Percentiles rank a stretch among this genome's conserved stretches.
These are phyloP conservation scores for Peromyscus californicus DNA, from an alignment of 2,113 vertebrate genomes.

Conservation along the genomic window DNA sequence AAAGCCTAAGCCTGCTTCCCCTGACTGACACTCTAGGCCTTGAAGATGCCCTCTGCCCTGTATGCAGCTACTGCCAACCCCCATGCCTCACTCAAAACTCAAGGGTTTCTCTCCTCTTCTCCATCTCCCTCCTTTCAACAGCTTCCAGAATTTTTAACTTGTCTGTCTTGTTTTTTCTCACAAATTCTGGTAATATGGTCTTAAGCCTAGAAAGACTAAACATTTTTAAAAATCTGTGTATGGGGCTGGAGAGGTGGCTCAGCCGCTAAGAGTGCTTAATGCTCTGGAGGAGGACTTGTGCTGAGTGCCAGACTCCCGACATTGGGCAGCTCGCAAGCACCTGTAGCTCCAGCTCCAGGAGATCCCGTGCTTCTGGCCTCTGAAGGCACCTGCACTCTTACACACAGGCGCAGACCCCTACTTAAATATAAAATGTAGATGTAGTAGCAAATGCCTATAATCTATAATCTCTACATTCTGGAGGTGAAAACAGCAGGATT, in stretches of 20 bases:
- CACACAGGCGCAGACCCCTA: neutral
- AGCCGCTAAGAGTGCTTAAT: neutral
- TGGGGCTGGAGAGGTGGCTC: neutral
- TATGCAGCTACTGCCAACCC: neutral
- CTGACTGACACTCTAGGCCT: neutral
- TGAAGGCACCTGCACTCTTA: neutral
- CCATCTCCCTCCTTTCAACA: neutral
- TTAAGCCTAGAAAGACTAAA: neutral
- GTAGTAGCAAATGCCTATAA: neutral
- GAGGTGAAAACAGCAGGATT: neutral
- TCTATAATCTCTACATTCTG: neutral
- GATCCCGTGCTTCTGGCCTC: neutral
- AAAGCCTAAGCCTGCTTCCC: neutral
- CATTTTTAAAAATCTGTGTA: neutral
- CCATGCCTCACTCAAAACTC: neutral
- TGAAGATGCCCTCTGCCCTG: neutral
- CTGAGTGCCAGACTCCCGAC: too few species aligned
- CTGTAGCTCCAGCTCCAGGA: neutral
- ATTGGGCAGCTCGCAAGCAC: too few species aligned
- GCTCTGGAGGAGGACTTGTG: neutral
- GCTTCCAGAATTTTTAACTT: neutral
- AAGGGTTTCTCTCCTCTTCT: neutral
- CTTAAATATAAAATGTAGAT: neutral
- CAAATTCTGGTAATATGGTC: neutral
- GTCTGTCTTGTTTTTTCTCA: neutral